Conservation (phyloP, 2,888 invertebrate genomes). For the Lordiphosa fenestrarum region DNA sequence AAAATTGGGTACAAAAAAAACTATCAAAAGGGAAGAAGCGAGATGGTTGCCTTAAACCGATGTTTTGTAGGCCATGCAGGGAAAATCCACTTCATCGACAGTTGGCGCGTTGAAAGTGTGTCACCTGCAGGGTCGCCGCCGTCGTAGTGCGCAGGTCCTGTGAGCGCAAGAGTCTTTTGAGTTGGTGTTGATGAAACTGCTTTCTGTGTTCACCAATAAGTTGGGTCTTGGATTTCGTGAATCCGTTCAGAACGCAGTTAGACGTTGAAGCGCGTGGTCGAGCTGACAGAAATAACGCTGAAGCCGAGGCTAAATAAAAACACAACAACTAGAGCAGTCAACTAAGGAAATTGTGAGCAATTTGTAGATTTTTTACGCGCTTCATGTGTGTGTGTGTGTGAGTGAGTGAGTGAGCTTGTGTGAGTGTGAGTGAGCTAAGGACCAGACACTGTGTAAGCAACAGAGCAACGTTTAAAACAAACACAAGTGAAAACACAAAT, state of each 20-base stretch:
- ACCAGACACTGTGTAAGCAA: slow-evolving; percentile 27
- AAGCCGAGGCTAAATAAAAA: slow-evolving; percentile 23
- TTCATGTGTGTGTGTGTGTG: slow-evolving; percentile 3
- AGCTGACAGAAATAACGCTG: slow-evolving; percentile 32
- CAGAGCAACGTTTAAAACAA: slow-evolving; percentile 14
- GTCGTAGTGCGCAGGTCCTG: slow-evolving; percentile 54
- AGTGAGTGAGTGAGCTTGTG: not conserved
- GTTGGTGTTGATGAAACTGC: slow-evolving; percentile 17
- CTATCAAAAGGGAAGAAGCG: slow-evolving; percentile 11
- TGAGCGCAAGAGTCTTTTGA: slow-evolving; percentile 33
- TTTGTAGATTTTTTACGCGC: slow-evolving; percentile 56
- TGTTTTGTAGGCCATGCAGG: slow-evolving; percentile 40
- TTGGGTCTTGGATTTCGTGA: slow-evolving; percentile 12
- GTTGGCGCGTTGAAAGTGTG: slow-evolving; percentile 60
- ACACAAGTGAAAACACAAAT: slow-evolving; percentile 11
- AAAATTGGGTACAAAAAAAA: slow-evolving; percentile 47
- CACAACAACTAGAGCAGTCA: slow-evolving; percentile 42
- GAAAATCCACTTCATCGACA: slow-evolving; percentile 55
- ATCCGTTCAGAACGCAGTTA: slow-evolving; percentile 70
- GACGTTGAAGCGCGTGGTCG: slow-evolving; percentile 76
- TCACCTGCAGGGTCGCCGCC: slow-evolving; percentile 54
- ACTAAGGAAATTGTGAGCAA: slow-evolving; percentile 68
- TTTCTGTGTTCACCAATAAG: slow-evolving; percentile 42
- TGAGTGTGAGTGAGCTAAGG: slow-evolving; percentile 50
- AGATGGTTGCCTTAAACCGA: slow-evolving; percentile 45